A percentile compares a stretch with the other conserved stretches of the same genome.
Conservation (phyloP, 2,113 vertebrate genomes). For the Alligator sinensis region DNA sequence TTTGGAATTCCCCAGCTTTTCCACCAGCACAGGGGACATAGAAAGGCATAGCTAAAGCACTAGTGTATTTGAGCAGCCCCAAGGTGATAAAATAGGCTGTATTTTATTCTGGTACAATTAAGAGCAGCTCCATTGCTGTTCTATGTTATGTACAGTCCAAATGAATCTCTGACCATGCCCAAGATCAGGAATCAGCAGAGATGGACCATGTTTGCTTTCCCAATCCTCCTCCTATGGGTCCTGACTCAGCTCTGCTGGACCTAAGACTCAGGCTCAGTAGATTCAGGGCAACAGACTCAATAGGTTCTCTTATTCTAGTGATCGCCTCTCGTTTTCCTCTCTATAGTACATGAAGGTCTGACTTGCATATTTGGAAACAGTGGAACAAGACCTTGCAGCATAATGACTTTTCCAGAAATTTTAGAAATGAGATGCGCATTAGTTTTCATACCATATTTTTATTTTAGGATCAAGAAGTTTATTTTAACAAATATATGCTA, state of each 20-base stretch:
- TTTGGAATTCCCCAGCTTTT: fast-evolving
- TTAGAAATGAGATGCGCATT: neutral
- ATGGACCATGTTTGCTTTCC: neutral
- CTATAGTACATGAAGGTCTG: fast-evolving
- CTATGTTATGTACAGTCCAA: neutral
- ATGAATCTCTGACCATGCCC: neutral
- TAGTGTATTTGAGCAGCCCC: fast-evolving
- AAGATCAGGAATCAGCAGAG: neutral
- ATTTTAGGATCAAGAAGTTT: neutral
- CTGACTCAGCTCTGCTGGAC: too few species aligned
- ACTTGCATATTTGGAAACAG: fast-evolving
- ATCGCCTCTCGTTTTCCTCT: neutral
- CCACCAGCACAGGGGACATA: fast-evolving
- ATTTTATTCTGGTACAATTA: fast-evolving
- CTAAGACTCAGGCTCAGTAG: fast-evolving
- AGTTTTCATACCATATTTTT: neutral
- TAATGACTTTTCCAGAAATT: neutral
- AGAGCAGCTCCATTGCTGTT: neutral
- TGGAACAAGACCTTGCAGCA: neutral
- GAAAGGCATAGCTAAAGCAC: neutral
- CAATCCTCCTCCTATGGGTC: fast-evolving
- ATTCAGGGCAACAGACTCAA: neutral
- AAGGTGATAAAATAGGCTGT: neutral
- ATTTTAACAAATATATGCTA: neutral
- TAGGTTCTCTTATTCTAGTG: neutral